Evolutionary conservation across 2,113 vertebrate genomes (phyloP), one percentile per base, ranked within the genome.

Genomic region (Eulacestoma nigropectus): DNA sequence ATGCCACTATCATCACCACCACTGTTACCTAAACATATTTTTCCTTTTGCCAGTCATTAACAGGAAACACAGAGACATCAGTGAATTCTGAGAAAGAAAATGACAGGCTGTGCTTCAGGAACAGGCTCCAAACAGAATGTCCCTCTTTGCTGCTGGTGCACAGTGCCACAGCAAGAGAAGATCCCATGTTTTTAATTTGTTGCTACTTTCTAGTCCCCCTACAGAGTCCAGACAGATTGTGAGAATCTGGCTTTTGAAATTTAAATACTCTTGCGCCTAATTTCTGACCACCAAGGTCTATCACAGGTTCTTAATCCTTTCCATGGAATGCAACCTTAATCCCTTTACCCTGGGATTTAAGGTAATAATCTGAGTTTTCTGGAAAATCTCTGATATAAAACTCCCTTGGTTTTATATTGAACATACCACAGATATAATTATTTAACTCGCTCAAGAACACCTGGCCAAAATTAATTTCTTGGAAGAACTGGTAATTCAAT

Each of bases 391-490:
- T 65, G 26, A 37, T 74, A 49, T 21, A 52, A 81, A 86, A 79
- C 15, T 70, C 8, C 23, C 32, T 82, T 89, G 21, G 7, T 84
- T 94, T 80, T 84, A 4, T 60, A 50, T 21, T 33, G 67, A 74
- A 74, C 14, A 86, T 19, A 47, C 13, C 22, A 10, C 37, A 56
- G 17, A 10, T 80, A 42, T 13, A 37, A 16, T 70, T 85, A 57
- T n/a, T 63, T 86, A 84, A 49, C 27, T 82, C 77, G 26, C 21
- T 50, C 4, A 14, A 74, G 22, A 93, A 80, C 8, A 62, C 49
- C 73, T 56, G 33, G 52, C 20, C 55, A 96, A 78, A 95, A 55
- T 86, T 15, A 95, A 89, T 76, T 94, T 96, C 46, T 91, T 95
- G 44, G 30, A 44, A 93, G 63, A 93, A 80, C 19, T 23, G 44